Evolutionary conservation across 1,140 invertebrate species (phyloP), one percentile per base, ranked within the genome.

Genomic region (Zaprionus davidi): DNA sequence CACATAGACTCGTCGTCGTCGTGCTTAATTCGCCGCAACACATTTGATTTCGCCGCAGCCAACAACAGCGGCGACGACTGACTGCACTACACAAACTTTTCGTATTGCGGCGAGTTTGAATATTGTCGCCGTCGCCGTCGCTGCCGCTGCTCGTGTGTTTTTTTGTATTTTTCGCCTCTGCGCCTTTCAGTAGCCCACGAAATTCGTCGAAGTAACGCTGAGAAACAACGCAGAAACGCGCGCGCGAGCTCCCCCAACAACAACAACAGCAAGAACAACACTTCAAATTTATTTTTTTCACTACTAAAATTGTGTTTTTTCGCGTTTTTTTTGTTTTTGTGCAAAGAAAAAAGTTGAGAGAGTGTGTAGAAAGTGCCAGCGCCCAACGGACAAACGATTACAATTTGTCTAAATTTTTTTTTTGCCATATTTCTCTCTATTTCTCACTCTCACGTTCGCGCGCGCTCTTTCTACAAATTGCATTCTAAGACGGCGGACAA

Each of bases 151-250:
- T 78, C 49, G 72, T 71, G 71, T 76, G 15, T 46, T 46, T 46
- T 44, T 46, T 69, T 81, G 31, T 34, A 9, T 76, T 79, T 67
- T 78, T 79, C 76, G 60, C 36, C 79, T 78, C 65, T 63, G 79
- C 41, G 79, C 41, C 78, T 82, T 87, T 86, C 71, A 87, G 83
- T 87, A 87, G 73, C 31, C 31, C 73, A 75, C 77, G 67, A 86
- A 86, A 86, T 86, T 81, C 71, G 78, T 88, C 44, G 71, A 77
- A 77, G 70, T 68, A 73, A 72, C 64, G 81, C 76, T 78, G 76
- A 86, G 82, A 86, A 83, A 79, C 49, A 78, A 81, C 78, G 73
- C 67, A 67, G 57, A 71, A 76, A 53, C 73, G 62, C 73, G 78
- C 78, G 78, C 78, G 78, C 78, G 71, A 68, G 77, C 58, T 75